phyloP scores from a whole-genome alignment of 2,797 vertebrate genomes.

The Buceros bicornis region DNA sequence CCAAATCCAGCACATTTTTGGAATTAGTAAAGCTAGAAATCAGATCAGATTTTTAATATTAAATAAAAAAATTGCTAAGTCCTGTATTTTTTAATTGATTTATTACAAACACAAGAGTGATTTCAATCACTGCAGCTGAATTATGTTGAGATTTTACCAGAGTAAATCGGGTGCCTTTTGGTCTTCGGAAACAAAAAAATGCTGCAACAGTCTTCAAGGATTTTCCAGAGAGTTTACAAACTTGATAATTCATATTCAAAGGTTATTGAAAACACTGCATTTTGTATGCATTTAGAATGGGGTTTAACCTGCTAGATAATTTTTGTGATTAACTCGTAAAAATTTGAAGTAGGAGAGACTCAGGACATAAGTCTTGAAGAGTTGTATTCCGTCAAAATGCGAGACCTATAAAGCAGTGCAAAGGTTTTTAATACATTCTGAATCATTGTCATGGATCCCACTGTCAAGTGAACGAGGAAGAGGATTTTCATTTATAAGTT shows the following conservation, averaged over 20 bases:
- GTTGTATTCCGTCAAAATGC: neutral
- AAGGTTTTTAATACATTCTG: neutral
- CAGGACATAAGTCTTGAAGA: neutral
- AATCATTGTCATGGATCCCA: neutral
- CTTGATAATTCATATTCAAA: neutral
- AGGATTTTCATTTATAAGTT: neutral
- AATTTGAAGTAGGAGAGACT: neutral
- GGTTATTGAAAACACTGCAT: neutral
- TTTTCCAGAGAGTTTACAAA: neutral
- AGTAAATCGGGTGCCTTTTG: neutral
- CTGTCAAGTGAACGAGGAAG: neutral
- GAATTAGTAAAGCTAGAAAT: neutral
- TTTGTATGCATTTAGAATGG: neutral
- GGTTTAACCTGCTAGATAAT: neutral
- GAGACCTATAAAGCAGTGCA: neutral
- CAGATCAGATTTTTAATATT: neutral
- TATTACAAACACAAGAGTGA: neutral
- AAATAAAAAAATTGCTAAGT: neutral
- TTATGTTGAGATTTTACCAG: neutral
- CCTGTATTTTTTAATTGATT: neutral
- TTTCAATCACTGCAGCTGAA: neutral
- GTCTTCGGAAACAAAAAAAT: neutral
- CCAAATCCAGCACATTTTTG: neutral
- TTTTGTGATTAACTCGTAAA: neutral
- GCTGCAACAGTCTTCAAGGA: neutral